Evolutionary conservation across 2,113 vertebrate species (phyloP), one percentile per base, ranked within the genome.

Genomic region (Sakesphorus luctuosus): DNA sequence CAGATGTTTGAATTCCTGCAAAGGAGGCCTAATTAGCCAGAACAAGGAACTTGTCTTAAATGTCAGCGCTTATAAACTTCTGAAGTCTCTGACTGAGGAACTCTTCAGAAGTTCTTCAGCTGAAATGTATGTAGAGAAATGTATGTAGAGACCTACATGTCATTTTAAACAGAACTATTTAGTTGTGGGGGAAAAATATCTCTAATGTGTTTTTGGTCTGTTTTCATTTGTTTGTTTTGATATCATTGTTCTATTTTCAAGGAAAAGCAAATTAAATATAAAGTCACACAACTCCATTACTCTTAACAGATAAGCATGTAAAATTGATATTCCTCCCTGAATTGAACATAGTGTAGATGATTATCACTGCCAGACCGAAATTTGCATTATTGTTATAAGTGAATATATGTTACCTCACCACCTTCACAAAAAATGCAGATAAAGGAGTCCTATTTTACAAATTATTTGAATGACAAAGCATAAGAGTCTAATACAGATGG

Each of bases 1-100:
- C 46, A 78, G 53, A 18, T 85, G 63, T 83, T 80, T 85, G 53
- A 93, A 96, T 87, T 78, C 24, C 35, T 86, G 46, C 24, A 83
- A 85, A 83, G 28, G 13, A 85, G 33, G 7, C 26, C 9, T 89
- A 62, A 90, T 66, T 83, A 82, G 38, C 80, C 61, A 83, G 56
- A 91, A 69, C 18, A 67, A 86, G 50, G n/a, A 92, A 15, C 21
- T 90, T 84, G 36, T 56, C 56, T 87, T 84, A 71, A 81, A 83
- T 38, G 26, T 31, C 82, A 71, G 20, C 0, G 0, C n/a, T 91
- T 53, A 71, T 40, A 65, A 73, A 71, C 56, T 23, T 36, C 19
- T 24, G n/a, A 76, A 46, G 5, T 59, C 20, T 59, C 50, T 72
- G 72, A 62, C 46, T 80, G 44, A 91, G 75, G 59, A 74, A 31